phyloP scores from a whole-genome alignment of 2,797 vertebrate species.

The Fratercula arctica region DNA sequence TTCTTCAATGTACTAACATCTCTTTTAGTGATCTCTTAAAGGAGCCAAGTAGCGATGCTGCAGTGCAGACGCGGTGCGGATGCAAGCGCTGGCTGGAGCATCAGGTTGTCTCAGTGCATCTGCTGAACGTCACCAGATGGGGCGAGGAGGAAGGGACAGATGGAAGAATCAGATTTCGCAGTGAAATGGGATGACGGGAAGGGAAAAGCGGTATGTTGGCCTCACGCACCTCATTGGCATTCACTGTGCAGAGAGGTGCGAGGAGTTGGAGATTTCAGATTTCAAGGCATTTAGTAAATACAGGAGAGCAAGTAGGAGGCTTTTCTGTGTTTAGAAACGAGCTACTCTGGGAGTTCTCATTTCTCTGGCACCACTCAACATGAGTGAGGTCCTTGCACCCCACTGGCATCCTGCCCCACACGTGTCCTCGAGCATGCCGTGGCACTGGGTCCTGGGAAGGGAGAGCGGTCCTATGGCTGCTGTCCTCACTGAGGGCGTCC shows the following conservation, averaged over 20 bases:
- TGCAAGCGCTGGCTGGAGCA: not conserved
- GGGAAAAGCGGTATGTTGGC: not conserved
- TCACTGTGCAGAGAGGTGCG: not conserved
- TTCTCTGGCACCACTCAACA: not conserved
- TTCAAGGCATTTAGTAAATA: not conserved
- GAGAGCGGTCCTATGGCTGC: not conserved
- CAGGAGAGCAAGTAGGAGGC: not conserved
- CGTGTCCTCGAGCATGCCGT: not conserved
- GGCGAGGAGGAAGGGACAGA: not conserved
- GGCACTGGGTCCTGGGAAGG: too few species aligned
- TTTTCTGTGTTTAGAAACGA: not conserved
- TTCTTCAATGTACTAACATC: constrained; percentile 38
- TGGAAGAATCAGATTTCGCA: not conserved
- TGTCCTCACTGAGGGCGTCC: fast-evolving
- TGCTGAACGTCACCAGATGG: not conserved
- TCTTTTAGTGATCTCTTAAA: constrained; percentile 13
- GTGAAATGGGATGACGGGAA: not conserved
- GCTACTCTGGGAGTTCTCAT: not conserved
- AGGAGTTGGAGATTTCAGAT: not conserved
- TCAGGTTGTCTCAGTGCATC: not conserved
- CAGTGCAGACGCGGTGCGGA: not conserved
- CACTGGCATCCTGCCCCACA: not conserved
- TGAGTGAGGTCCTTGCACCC: not conserved
- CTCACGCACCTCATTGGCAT: not conserved
- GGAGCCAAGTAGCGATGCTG: not conserved